Percentiles rank a stretch among this genome's conserved stretches.
Evolutionary conservation across 2,888 invertebrate species (phyloP).

Genomic region (Elgonia sp.): DNA sequence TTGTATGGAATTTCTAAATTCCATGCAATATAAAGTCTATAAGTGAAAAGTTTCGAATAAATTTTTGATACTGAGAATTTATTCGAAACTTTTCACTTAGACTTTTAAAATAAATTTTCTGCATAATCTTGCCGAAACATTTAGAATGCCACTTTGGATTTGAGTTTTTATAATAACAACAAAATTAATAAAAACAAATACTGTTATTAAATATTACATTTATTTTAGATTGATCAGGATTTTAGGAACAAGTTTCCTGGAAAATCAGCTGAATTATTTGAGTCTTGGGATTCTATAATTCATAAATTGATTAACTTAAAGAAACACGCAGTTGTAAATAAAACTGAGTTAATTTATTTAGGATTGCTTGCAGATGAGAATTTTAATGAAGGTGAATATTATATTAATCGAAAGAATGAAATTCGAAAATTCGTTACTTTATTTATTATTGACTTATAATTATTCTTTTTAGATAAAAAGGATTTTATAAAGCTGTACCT

Average conservation of each 20-base stretch:
- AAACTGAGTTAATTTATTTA: slow-evolving; percentile 2
- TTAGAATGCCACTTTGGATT: too few relatives aligned
- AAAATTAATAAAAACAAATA: too few relatives aligned
- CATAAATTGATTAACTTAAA: not conserved
- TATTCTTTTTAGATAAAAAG: slow-evolving; percentile 24
- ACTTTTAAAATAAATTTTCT: too few relatives aligned
- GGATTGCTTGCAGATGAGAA: not conserved
- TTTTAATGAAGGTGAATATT: slow-evolving; percentile 24
- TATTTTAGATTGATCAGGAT: not conserved
- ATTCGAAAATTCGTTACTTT: too few relatives aligned
- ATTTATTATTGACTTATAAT: not conserved
- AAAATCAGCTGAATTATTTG: slow-evolving; percentile 4
- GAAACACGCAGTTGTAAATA: not conserved
- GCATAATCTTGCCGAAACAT: too few relatives aligned
- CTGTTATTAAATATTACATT: not conserved
- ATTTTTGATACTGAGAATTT: too few relatives aligned
- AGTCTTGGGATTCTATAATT: slow-evolving; percentile 13
- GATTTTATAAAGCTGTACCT: slow-evolving; percentile 5
- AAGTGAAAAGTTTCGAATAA: too few relatives aligned
- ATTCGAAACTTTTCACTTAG: too few relatives aligned
- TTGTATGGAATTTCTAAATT: too few relatives aligned
- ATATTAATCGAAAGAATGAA: not conserved
- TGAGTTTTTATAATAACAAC: too few relatives aligned
- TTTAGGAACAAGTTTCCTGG: slow-evolving; percentile 2
- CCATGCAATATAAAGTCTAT: too few relatives aligned